These are phyloP conservation scores for Aulostomus chinensis DNA, from an alignment of 2,797 vertebrate genomes.

Conservation along the genomic window DNA sequence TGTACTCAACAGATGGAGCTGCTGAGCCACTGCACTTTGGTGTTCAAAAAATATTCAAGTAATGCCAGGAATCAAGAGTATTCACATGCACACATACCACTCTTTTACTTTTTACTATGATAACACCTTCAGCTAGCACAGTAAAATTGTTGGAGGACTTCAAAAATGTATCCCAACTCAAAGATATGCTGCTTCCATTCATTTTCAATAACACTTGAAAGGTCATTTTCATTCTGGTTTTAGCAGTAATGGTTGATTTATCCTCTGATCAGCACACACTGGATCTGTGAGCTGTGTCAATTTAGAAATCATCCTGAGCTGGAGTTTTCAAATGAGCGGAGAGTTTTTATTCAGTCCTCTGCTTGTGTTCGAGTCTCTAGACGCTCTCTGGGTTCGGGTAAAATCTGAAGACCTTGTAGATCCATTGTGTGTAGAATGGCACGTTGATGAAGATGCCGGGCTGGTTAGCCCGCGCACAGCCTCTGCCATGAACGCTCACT, in stretches of 20 bases:
- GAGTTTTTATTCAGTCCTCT: conserved; percentile 22
- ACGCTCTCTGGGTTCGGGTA: conserved; percentile 61
- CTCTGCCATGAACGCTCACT: conserved; percentile 93
- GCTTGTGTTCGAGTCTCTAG: conserved; percentile 37
- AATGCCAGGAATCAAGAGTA: conserved; percentile 89
- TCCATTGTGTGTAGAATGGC: conserved; percentile 94
- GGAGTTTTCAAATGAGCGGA: conserved; percentile 24
- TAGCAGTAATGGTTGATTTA: no score
- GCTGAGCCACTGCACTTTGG: conserved; percentile 64
- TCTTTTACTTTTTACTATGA: neutral
- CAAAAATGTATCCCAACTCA: no score
- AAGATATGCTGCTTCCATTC: no score
- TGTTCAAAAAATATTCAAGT: conserved; percentile 86
- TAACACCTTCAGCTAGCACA: neutral
- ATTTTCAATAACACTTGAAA: no score
- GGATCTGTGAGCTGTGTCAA: no score
- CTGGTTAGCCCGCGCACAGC: conserved; percentile 91
- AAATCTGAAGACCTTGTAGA: conserved; percentile 90
- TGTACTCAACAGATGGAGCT: conserved; percentile 46
- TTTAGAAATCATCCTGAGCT: no score
- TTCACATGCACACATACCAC: conserved; percentile 51
- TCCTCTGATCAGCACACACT: no score
- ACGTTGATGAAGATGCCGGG: conserved; percentile 96
- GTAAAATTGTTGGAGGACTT: no score
- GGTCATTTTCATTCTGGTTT: no score